phyloP scores from a whole-genome alignment of 2,113 vertebrate species.

The Tachuris rubrigastra region DNA sequence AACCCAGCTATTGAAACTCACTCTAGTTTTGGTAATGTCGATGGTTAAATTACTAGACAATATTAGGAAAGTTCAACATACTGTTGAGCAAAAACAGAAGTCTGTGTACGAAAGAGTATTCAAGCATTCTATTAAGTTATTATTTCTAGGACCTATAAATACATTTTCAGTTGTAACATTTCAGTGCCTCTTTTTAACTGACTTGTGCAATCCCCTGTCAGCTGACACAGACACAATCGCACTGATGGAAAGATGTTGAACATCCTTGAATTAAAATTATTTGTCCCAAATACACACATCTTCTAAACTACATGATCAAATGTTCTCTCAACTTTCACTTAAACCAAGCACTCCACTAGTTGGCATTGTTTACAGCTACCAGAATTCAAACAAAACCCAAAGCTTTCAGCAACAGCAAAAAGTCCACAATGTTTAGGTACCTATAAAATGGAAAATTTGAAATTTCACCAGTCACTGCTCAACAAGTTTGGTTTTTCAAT shows the following conservation, averaged over 20 bases:
- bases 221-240: background rate
- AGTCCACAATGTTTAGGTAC: accelerated
- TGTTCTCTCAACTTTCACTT: background rate
- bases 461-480: background rate
- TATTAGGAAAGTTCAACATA: background rate
- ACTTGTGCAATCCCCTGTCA: background rate
- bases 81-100: background rate
- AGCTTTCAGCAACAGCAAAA: background rate
- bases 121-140: background rate
- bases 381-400: background rate
- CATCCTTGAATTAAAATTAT: background rate
- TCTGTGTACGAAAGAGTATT: background rate
- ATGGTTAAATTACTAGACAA: background rate
- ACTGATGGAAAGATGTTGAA: background rate
- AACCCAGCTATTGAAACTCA: accelerated
- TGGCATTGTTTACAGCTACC: background rate
- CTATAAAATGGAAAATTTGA: background rate
- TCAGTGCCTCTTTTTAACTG: background rate
- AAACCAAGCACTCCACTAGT: background rate
- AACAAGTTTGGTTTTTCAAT: accelerated
- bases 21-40: background rate
- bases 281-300: background rate
- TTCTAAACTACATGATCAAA: background rate
- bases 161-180: background rate
- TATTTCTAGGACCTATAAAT: background rate